A percentile compares a stretch with the other conserved stretches of the same genome.
Evolutionary conservation across 2,888 invertebrate genomes (phyloP).

Genomic region (Protophormia terraenovae): DNA sequence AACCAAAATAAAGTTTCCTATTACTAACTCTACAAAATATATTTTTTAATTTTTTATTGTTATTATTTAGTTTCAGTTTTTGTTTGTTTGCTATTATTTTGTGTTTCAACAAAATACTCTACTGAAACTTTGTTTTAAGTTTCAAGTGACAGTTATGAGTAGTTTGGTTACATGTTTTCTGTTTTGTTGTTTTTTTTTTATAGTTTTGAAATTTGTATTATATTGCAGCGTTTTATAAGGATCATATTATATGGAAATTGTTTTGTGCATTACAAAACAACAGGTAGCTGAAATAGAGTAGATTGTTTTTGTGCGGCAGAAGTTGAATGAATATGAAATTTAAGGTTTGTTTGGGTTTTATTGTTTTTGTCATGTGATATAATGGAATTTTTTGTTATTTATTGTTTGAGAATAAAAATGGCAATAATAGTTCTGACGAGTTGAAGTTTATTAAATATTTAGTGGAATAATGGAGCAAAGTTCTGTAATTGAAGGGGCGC

Average conservation of each 20-base stretch:
- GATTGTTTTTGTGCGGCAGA: no score
- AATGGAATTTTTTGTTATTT: constrained; percentile 24
- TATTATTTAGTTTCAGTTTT: constrained; percentile 42
- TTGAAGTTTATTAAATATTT: constrained; percentile 30
- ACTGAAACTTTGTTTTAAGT: constrained; percentile 62
- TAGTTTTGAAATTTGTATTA: neutral
- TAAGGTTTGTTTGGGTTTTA: constrained; percentile 46
- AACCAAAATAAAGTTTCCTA: constrained; percentile 58
- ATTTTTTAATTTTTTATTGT: constrained; percentile 13
- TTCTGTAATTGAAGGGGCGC: constrained; percentile 1
- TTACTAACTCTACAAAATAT: constrained; percentile 36
- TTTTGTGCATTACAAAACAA: constrained; percentile 58
- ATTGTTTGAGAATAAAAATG: constrained; percentile 3
- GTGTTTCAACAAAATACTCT: constrained; percentile 50
- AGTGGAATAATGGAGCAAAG: neutral
- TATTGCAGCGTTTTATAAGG: constrained; percentile 8
- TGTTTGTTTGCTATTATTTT: constrained; percentile 26
- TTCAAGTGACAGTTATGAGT: constrained; percentile 69
- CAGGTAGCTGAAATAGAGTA: no score
- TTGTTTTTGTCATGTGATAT: constrained; percentile 13
- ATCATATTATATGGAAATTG: constrained; percentile 50
- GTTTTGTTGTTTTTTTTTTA: neutral
- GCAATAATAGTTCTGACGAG: neutral
- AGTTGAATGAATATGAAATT: neutral
- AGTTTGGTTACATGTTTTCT: constrained; percentile 50